These are phyloP conservation scores for Cacoxenus indagator DNA, from an alignment of 2,888 invertebrate species.

Conservation along the genomic window DNA sequence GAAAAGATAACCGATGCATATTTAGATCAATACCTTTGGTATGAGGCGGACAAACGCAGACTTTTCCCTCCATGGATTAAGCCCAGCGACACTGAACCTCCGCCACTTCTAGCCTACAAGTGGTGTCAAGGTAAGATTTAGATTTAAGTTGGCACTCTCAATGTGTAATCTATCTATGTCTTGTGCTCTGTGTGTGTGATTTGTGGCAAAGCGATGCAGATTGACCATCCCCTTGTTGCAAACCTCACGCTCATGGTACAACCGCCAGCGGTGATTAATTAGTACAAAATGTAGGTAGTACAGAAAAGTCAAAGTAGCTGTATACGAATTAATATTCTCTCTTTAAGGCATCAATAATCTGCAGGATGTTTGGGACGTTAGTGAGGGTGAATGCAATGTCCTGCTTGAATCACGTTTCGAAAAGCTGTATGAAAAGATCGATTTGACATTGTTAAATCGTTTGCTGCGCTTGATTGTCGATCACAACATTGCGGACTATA, in stretches of 20 bases:
- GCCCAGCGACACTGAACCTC: constrained; percentile 98
- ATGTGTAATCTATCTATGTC: constrained; percentile 24
- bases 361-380: constrained; percentile 99
- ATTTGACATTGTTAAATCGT: constrained; percentile 96
- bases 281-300: not conserved
- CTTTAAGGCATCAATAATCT: constrained; percentile 89
- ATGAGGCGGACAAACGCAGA: constrained; percentile 97
- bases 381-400: constrained; percentile 99
- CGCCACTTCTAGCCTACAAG: constrained; percentile 91
- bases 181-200: constrained; percentile 74
- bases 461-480: constrained; percentile 96
- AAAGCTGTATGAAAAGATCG: constrained; percentile 99
- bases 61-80: constrained; percentile 99
- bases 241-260: constrained; percentile 76
- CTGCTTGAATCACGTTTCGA: constrained; percentile 96
- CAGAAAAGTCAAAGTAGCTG: not conserved
- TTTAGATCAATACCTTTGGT: constrained; percentile 99
- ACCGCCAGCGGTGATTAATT: not conserved
- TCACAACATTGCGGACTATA: constrained; percentile 99
- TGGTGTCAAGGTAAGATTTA: constrained; percentile 93
- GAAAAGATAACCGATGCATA: constrained; percentile 99
- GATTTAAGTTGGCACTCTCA: not conserved
- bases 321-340: not conserved
- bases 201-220: constrained; percentile 78
- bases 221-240: constrained; percentile 78